A percentile compares a stretch with the other conserved stretches of the same genome.
Evolutionary conservation across 1,140 invertebrate species (phyloP).

Genomic region (Scaptomyza montana): DNA sequence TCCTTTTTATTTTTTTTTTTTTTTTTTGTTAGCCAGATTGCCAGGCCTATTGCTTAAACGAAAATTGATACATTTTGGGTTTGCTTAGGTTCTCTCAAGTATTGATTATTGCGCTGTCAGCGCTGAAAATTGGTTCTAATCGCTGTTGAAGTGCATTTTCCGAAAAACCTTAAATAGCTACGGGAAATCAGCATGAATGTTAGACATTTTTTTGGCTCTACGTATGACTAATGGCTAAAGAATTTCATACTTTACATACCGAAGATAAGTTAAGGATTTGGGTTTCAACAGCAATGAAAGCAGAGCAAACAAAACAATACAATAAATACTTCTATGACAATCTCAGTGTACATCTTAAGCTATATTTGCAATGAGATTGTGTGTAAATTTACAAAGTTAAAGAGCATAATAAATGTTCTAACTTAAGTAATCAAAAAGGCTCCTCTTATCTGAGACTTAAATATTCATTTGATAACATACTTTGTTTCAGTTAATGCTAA

Average conservation of each 20-base stretch:
- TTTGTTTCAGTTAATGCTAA: neutral
- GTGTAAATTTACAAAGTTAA: neutral
- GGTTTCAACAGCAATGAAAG: slow-evolving; percentile 5
- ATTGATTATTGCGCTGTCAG: slow-evolving; percentile 74
- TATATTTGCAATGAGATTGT: neutral
- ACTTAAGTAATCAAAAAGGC: neutral
- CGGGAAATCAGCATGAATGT: slow-evolving; percentile 47
- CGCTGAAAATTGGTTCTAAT: slow-evolving; percentile 56
- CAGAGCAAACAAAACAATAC: neutral
- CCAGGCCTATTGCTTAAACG: slow-evolving; percentile 14
- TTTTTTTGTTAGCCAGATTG: slow-evolving; percentile 31
- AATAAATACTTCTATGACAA: slow-evolving; percentile 4
- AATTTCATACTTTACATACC: neutral
- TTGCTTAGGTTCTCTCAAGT: slow-evolving; percentile 31
- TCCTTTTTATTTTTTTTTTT: slow-evolving; percentile 15
- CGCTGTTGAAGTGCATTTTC: slow-evolving; percentile 26
- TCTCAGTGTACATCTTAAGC: neutral
- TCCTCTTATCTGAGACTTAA: neutral
- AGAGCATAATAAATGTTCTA: neutral
- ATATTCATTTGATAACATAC: neutral
- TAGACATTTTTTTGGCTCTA: neutral
- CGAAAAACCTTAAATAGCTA: slow-evolving; percentile 13
- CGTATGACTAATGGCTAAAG: slow-evolving; percentile 23
- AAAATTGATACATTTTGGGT: slow-evolving; percentile 57
- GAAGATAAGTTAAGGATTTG: neutral